Conservation (phyloP, 1,140 invertebrate species). For the Paralvinella palmiformis region DNA sequence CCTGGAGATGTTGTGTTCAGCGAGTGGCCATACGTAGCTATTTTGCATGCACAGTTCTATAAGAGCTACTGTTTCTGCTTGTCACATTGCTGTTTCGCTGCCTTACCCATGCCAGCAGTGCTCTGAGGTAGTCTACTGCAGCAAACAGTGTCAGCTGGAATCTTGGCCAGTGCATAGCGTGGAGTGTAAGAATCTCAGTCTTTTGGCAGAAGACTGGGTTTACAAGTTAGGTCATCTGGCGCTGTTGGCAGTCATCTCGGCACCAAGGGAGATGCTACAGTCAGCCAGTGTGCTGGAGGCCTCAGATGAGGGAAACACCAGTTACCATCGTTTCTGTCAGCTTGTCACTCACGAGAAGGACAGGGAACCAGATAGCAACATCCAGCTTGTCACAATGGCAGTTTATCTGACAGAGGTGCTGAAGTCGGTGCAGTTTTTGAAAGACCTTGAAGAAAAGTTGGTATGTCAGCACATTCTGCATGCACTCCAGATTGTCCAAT, state of each 20-base stretch:
- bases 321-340: slow-evolving; percentile 65
- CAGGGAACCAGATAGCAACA: slow-evolving; percentile 67
- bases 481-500: slow-evolving; percentile 79
- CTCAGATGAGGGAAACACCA: slow-evolving; percentile 25
- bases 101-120: slow-evolving; percentile 71
- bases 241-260: slow-evolving; percentile 61
- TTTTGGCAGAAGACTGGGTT: slow-evolving; percentile 64
- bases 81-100: slow-evolving; percentile 58
- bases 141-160: slow-evolving; percentile 62
- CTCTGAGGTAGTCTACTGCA: slow-evolving; percentile 61
- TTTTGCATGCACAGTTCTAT: slow-evolving; percentile 62
- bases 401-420: slow-evolving; percentile 71
- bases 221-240: slow-evolving; percentile 73
- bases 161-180: slow-evolving; percentile 65
- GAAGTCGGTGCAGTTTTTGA: too few species aligned
- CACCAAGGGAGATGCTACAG: neutral
- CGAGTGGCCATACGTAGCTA: slow-evolving; percentile 68
- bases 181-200: slow-evolving; percentile 71
- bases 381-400: slow-evolving; percentile 74
- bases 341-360: slow-evolving; percentile 68
- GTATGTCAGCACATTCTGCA: too few species aligned
- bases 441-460: too few species aligned
- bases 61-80: slow-evolving; percentile 77
- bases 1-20: slow-evolving; percentile 70
- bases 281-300: neutral